Percentiles rank a stretch among this genome's conserved stretches.
These are phyloP conservation scores for Oxycera nigricornis DNA, from an alignment of 2,888 invertebrate species.

Conservation along the genomic window DNA sequence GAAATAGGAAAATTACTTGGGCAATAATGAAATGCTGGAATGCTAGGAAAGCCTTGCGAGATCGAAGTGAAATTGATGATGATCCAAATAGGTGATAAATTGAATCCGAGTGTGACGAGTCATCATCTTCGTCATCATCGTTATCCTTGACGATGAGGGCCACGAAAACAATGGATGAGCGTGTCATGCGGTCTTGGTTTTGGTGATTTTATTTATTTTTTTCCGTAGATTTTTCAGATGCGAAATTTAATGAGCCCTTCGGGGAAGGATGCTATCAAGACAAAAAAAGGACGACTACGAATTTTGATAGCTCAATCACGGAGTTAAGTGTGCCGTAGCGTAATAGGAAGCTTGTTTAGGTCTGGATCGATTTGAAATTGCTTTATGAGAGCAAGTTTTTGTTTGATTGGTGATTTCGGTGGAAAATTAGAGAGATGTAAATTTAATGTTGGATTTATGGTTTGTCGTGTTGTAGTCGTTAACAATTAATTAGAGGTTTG, in stretches of 20 bases:
- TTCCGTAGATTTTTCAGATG: not conserved
- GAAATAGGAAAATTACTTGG: slow-evolving; percentile 15
- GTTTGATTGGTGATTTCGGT: not conserved
- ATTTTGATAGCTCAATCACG: not conserved
- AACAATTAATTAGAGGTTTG: not conserved
- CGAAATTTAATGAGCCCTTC: not conserved
- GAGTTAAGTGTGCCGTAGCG: slow-evolving; percentile 2
- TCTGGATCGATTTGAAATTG: not conserved
- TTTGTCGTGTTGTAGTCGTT: not conserved
- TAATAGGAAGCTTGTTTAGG: not conserved
- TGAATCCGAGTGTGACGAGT: slow-evolving; percentile 15
- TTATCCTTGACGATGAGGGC: not conserved
- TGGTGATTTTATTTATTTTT: not conserved
- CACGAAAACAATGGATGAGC: not conserved
- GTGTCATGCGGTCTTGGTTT: not conserved
- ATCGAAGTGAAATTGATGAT: slow-evolving; percentile 27
- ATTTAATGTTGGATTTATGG: not conserved
- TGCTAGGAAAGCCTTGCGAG: not conserved
- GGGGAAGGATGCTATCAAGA: not conserved
- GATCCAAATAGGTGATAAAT: slow-evolving; percentile 17
- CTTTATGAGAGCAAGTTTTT: not conserved
- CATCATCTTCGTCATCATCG: not conserved
- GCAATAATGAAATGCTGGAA: not conserved
- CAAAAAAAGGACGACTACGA: not conserved
- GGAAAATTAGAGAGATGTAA: not conserved